phyloP scores from a whole-genome alignment of 2,113 vertebrate species.

The Tympanuchus pallidicinctus region DNA sequence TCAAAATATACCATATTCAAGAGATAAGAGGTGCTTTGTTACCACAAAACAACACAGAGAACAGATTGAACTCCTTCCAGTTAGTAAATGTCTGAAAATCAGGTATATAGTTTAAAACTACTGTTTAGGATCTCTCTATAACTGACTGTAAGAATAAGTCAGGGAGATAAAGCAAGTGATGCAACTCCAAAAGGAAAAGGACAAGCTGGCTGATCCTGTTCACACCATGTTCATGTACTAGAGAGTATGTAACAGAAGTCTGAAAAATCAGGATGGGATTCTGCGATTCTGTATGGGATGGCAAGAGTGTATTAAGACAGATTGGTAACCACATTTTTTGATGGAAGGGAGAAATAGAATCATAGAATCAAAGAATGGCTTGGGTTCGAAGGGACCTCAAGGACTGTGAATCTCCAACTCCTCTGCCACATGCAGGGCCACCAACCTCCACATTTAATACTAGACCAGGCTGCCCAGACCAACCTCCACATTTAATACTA shows the following conservation, averaged over 20 bases:
- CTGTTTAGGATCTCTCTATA: background rate
- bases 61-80: background rate
- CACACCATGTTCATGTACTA: background rate
- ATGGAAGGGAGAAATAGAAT: background rate
- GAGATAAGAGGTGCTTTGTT: background rate
- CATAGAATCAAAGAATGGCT: no score
- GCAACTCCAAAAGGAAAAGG: background rate
- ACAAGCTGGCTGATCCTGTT: background rate
- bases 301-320: background rate
- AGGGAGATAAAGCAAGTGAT: background rate
- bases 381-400: no score
- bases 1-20: background rate
- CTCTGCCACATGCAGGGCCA: no score
- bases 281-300: background rate
- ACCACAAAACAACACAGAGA: background rate
- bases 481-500: no score
- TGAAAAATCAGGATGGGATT: background rate
- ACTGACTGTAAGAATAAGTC: background rate
- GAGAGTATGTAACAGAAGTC: background rate
- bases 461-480: no score
- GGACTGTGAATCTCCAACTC: no score
- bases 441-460: no score
- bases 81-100: background rate
- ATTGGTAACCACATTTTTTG: background rate
- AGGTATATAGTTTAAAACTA: background rate